phyloP scores from a whole-genome alignment of 1,140 invertebrate species.

The Arion vulgaris region DNA sequence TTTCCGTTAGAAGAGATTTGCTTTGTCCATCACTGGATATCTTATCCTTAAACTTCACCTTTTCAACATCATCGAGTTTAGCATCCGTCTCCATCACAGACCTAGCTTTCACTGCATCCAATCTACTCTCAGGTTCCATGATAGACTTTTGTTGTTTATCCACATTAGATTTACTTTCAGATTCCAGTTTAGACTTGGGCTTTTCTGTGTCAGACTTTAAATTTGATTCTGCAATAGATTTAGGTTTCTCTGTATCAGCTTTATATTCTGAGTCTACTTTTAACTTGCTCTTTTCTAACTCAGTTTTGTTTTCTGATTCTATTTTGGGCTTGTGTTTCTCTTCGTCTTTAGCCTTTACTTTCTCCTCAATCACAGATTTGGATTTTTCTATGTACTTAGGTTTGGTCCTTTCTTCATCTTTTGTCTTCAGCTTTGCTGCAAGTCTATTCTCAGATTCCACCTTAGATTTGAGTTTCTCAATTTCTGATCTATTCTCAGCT shows the following conservation, averaged over 20 bases:
- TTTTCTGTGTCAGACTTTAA: background rate
- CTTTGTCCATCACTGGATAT: background rate
- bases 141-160: background rate
- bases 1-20: background rate
- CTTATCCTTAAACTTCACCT: background rate
- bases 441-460: background rate
- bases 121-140: background rate
- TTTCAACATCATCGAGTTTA: conserved; percentile 16
- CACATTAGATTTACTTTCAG: background rate
- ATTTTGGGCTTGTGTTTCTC: background rate
- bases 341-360: background rate
- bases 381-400: background rate
- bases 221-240: background rate
- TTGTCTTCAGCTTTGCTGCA: background rate
- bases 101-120: background rate
- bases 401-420: background rate
- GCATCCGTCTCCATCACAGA: background rate
- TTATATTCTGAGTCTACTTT: too few relatives aligned
- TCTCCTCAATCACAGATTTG: background rate
- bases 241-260: background rate
- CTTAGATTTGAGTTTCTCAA: background rate
- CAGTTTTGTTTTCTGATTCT: background rate
- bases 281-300: background rate
- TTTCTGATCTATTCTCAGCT: background rate
- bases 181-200: background rate